Conservation (phyloP, 2,888 invertebrate species). For the Oxystoma pomonae region DNA sequence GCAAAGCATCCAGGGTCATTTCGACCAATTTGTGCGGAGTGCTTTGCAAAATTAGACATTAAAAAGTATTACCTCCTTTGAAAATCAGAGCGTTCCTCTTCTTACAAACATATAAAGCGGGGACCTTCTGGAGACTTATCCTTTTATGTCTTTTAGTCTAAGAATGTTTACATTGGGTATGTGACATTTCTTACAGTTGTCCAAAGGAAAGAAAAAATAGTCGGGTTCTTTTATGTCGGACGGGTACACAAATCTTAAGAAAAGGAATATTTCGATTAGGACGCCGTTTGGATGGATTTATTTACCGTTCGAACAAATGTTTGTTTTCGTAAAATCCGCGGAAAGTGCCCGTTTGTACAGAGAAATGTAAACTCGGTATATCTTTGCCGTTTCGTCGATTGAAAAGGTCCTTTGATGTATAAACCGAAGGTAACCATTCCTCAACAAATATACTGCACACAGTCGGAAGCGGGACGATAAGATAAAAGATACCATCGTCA, state of each 20-base stretch:
- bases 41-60: not conserved
- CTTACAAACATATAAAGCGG: not conserved
- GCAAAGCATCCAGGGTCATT: not conserved
- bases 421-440: constrained; percentile 27
- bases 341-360: constrained; percentile 34
- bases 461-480: constrained; percentile 21
- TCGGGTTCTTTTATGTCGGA: constrained; percentile 11
- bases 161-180: constrained; percentile 20
- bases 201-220: constrained; percentile 9
- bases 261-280: constrained; percentile 21
- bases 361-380: constrained; percentile 40
- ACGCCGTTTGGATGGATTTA: constrained; percentile 30
- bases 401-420: constrained; percentile 32
- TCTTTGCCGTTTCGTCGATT: constrained; percentile 32
- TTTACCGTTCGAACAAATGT: constrained; percentile 38
- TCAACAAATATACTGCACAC: constrained; percentile 15
- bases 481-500: not conserved
- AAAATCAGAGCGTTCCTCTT: not conserved
- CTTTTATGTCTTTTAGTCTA: no score
- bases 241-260: not conserved
- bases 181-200: constrained; percentile 10
- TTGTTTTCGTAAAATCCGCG: constrained; percentile 43
- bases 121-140: not conserved
- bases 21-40: not conserved
- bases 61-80: not conserved